Base-by-base conservation (phyloP, 2,888 invertebrate species). In the Agrochola lychnidis region DNA sequence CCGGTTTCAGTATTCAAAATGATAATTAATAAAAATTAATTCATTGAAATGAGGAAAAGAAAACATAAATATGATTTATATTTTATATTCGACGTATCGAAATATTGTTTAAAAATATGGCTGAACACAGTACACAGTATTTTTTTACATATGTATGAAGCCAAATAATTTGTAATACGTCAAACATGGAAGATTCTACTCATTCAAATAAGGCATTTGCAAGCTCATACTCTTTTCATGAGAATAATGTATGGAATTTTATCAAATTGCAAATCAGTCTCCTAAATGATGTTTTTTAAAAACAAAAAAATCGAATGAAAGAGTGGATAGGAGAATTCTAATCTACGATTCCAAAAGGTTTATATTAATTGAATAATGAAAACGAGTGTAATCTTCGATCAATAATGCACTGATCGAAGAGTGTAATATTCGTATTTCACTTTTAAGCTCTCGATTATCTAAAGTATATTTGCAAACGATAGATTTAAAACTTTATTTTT, bases 151-250 rank as follows among this genome's bases (percentile, higher is more conserved):
- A 75, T 68, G 25, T 48, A 59, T 69, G 75, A 85, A 73, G 69
- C 48, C 75, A 77, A 80, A 76, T 87, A 78, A 85, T 78, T 76
- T 77, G 71, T 90, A 89, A 88, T 90, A 82, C 91, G 91, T 91
- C 91, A 92, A 88, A 86, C 73, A 75, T 69, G 45, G 64, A 80
- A 87, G 59, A 76, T 72, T 79, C 78, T 73, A 86, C 81, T 88
- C 85, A 90, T 91, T 90, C 85, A 88, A 90, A 90, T 88, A 62
- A 79, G 79, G 73, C 80, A 90, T 92, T 91, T 89, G 89, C 88
- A 92, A 91, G 86, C 78, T 89, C 77, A 84, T 89, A 88, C 81
- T 87, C 67, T 89, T 88, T 89, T 85, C 89, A 89, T 91, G 84
- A 82, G 85, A 86, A 87, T 89, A 88, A 88, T 87, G 79, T 87